Evolutionary conservation across 2,888 invertebrate species (phyloP).

Genomic region (Trissonchulus sp.): DNA sequence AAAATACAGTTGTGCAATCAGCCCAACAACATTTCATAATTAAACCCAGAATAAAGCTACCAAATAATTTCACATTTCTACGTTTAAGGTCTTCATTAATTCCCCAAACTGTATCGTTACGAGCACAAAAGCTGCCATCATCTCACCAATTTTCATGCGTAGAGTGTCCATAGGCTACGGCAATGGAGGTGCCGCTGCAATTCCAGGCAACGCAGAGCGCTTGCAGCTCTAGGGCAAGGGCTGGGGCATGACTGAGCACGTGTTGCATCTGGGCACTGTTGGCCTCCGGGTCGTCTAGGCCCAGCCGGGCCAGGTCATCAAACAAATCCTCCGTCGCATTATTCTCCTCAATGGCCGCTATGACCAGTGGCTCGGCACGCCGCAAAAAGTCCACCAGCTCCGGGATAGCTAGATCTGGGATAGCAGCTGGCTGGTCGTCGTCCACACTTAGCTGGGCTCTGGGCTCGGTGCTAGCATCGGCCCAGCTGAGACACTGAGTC

Average conservation of each 20-base stretch:
- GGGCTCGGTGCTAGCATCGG: too few relatives aligned
- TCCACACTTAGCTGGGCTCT: too few relatives aligned
- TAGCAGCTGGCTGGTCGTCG: too few relatives aligned
- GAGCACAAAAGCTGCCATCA: too few relatives aligned
- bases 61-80: too few relatives aligned
- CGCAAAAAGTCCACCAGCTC: background rate
- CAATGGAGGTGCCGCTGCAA: conserved; percentile 27
- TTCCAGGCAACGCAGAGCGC: conserved; percentile 22
- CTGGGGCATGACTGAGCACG: background rate
- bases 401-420: too few relatives aligned
- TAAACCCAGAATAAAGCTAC: too few relatives aligned
- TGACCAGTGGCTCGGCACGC: conserved; percentile 9
- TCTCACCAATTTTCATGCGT: conserved; percentile 31
- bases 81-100: too few relatives aligned
- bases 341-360: conserved; percentile 14
- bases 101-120: too few relatives aligned
- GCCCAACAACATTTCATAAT: too few relatives aligned
- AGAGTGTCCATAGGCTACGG: conserved; percentile 24
- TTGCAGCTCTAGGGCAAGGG: background rate
- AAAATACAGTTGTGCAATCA: too few relatives aligned
- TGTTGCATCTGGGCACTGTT: background rate
- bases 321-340: background rate
- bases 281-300: background rate
- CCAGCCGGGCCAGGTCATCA: background rate
- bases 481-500: too few relatives aligned